phyloP scores from a whole-genome alignment of 2,797 vertebrate species.

The Tiaroga cobitis region DNA sequence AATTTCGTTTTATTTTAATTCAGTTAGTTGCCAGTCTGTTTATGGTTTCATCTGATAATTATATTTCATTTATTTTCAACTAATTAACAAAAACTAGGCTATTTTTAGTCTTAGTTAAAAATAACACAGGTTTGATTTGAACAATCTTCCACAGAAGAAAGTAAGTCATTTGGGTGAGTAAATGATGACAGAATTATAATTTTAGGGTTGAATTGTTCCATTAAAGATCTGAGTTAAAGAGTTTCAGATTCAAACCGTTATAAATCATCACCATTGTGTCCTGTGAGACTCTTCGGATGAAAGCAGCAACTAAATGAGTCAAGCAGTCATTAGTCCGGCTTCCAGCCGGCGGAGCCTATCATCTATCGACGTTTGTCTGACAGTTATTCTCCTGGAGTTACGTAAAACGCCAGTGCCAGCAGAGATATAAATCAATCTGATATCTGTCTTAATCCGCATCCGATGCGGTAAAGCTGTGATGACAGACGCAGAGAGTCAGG shows the following conservation, averaged over 20 bases:
- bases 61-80: not conserved
- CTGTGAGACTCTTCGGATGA: not conserved
- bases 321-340: not conserved
- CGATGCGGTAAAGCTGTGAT: constrained; percentile 12
- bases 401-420: constrained; percentile 57
- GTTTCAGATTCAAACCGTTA: not conserved
- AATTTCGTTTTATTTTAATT: not conserved
- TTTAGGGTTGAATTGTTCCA: not conserved
- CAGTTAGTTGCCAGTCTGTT: not conserved
- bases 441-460: constrained; percentile 49
- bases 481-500: constrained; percentile 46
- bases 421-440: constrained; percentile 63
- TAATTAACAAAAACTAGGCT: not conserved
- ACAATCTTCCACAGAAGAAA: not conserved
- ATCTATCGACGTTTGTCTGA: constrained; percentile 31
- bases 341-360: not conserved
- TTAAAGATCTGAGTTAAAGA: not conserved
- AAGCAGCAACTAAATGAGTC: not conserved
- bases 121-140: not conserved
- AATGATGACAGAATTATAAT: not conserved
- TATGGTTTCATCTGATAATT: not conserved
- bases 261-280: not conserved
- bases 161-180: not conserved
- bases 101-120: not conserved
- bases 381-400: constrained; percentile 52